Conservation (phyloP, 2,113 vertebrate genomes). For the Phoxinus phoxinus region DNA sequence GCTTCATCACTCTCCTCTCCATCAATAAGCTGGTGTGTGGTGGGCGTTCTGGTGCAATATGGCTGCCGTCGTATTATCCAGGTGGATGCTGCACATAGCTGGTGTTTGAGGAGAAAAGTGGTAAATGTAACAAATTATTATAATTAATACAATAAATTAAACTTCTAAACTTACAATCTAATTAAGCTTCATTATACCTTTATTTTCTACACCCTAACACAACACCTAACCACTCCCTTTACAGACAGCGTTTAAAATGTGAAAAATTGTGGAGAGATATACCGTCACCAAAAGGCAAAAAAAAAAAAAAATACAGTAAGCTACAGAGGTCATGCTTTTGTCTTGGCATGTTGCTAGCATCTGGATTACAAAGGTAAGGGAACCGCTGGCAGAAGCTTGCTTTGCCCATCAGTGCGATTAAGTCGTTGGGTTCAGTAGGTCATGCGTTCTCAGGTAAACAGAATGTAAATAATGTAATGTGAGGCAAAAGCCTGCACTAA, state of each 20-base stretch:
- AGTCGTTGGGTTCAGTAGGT: background rate
- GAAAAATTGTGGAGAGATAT: too few species aligned
- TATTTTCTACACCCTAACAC: background rate
- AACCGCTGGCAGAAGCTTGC: slow-evolving; percentile 7
- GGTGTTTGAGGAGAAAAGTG: too few species aligned
- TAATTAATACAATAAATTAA: background rate
- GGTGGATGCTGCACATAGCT: too few species aligned
- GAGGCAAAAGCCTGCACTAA: slow-evolving; percentile 33
- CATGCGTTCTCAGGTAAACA: background rate
- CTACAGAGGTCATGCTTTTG: slow-evolving; percentile 4
- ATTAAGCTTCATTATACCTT: background rate
- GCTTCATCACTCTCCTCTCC: too few species aligned
- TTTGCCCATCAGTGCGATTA: background rate
- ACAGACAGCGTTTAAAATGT: background rate
- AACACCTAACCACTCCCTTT: background rate
- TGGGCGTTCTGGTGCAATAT: too few species aligned
- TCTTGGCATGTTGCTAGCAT: slow-evolving; percentile 9
- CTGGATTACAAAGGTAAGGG: background rate
- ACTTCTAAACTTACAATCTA: too few species aligned
- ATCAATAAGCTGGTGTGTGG: too few species aligned
- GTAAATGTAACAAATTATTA: too few species aligned
- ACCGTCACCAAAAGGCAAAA: too few species aligned
- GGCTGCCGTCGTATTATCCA: too few species aligned
- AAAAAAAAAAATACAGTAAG: background rate
- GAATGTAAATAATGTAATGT: slow-evolving; percentile 37